Conservation (phyloP, 2,797 vertebrate genomes). For the Rhinoraja longicauda region DNA sequence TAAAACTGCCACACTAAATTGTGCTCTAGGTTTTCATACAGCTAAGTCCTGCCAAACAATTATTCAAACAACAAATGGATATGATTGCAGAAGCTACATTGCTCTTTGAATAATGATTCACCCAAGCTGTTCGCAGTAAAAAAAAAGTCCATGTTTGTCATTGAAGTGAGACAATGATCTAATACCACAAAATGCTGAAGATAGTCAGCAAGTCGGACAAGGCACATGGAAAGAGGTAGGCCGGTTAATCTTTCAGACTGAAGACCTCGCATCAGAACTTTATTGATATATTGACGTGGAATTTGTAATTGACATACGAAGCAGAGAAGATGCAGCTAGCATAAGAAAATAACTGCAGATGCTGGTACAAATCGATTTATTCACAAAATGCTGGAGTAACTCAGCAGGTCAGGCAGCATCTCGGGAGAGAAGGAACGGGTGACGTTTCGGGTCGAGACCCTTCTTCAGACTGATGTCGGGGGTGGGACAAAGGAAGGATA, state of each 20-base stretch:
- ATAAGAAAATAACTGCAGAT: too few species aligned
- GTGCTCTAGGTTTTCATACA: neutral
- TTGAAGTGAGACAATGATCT: neutral
- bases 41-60: neutral
- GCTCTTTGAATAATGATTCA: neutral
- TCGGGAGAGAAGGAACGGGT: too few species aligned
- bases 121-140: neutral
- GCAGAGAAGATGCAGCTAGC: neutral
- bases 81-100: neutral
- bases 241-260: neutral
- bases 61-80: neutral
- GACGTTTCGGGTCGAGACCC: too few species aligned
- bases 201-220: neutral
- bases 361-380: too few species aligned
- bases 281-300: neutral
- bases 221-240: neutral
- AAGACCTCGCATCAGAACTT: neutral
- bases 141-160: neutral
- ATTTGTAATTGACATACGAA: neutral
- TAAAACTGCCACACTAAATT: neutral
- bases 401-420: too few species aligned
- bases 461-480: too few species aligned
- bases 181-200: neutral
- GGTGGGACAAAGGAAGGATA: too few species aligned
- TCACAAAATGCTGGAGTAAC: too few species aligned